phyloP scores from a whole-genome alignment of 2,113 vertebrate genomes.

The Vanacampus margaritifer region DNA sequence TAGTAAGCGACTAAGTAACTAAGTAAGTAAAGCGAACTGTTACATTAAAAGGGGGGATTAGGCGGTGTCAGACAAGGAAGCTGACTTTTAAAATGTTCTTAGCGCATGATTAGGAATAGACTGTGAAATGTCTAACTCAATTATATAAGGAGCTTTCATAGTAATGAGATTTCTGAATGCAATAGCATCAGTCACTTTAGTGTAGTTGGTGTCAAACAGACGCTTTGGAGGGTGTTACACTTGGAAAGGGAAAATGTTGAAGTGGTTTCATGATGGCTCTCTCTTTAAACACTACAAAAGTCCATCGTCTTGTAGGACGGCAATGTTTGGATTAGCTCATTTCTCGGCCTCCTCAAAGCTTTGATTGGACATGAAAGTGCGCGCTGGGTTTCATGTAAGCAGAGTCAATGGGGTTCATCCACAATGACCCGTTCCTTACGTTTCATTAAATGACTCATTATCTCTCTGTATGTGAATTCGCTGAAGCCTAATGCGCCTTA shows the following conservation, averaged over 20 bases:
- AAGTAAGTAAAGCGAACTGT: conserved; percentile 56
- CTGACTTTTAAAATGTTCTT: conserved; percentile 60
- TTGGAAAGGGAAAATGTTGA: conserved; percentile 29
- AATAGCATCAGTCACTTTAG: conserved; percentile 54
- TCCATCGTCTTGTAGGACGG: background rate
- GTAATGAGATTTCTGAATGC: conserved; percentile 62
- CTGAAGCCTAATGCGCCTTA: conserved; percentile 6
- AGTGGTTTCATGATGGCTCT: conserved; percentile 33
- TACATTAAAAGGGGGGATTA: conserved; percentile 66
- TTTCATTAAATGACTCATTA: conserved; percentile 46
- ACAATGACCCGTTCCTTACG: conserved; percentile 20
- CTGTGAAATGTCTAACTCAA: conserved; percentile 62
- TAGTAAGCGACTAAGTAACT: conserved; percentile 29
- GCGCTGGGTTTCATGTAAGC: conserved; percentile 17
- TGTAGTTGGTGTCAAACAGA: conserved; percentile 46
- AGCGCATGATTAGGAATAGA: conserved; percentile 61
- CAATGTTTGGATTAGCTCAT: conserved; percentile 14
- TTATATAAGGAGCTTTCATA: conserved; percentile 61
- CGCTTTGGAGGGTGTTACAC: conserved; percentile 46
- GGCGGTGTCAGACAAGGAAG: conserved; percentile 59
- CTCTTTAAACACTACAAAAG: conserved; percentile 18
- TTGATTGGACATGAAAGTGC: conserved; percentile 22
- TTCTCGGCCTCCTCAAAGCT: conserved; percentile 6
- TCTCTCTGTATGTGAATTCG: conserved; percentile 28
- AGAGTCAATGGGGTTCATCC: conserved; percentile 16